These are phyloP conservation scores for Asbolus verrucosus DNA, from an alignment of 1,140 invertebrate species.

Conservation along the genomic window DNA sequence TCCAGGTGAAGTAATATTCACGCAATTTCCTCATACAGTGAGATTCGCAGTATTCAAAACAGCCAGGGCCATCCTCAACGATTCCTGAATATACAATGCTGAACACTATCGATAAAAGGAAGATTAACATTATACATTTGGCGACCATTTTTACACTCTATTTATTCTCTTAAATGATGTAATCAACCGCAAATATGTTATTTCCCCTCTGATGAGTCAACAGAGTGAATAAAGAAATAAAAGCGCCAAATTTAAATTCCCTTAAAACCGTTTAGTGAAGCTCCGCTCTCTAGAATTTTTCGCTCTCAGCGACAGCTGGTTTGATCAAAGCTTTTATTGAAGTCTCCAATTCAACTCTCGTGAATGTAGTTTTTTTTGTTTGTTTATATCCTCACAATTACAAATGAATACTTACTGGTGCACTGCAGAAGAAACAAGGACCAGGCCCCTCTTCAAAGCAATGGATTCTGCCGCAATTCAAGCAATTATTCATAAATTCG, in stretches of 20 bases:
- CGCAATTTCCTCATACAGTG: background rate
- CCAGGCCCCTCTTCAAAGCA: conserved; percentile 97
- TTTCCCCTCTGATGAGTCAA: too few species aligned
- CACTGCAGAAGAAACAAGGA: conserved; percentile 93
- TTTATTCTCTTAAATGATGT: too few species aligned
- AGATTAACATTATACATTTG: background rate
- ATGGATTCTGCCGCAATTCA: conserved; percentile 93
- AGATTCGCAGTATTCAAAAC: background rate
- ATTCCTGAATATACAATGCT: background rate
- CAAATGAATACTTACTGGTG: conserved; percentile 71
- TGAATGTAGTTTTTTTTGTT: too few species aligned
- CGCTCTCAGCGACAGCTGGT: too few species aligned
- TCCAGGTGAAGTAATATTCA: background rate
- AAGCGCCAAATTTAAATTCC: too few species aligned
- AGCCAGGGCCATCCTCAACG: background rate
- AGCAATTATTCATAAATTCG: conserved; percentile 92
- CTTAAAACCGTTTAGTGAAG: too few species aligned
- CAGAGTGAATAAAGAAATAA: too few species aligned
- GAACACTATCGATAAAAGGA: background rate
- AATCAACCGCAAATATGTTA: too few species aligned
- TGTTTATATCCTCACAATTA: too few species aligned
- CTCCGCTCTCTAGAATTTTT: too few species aligned
- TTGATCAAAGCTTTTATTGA: too few species aligned
- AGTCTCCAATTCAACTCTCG: too few species aligned
- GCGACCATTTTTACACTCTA: background rate